phyloP scores from a whole-genome alignment of 2,113 vertebrate genomes.

The Tapirus terrestris region DNA sequence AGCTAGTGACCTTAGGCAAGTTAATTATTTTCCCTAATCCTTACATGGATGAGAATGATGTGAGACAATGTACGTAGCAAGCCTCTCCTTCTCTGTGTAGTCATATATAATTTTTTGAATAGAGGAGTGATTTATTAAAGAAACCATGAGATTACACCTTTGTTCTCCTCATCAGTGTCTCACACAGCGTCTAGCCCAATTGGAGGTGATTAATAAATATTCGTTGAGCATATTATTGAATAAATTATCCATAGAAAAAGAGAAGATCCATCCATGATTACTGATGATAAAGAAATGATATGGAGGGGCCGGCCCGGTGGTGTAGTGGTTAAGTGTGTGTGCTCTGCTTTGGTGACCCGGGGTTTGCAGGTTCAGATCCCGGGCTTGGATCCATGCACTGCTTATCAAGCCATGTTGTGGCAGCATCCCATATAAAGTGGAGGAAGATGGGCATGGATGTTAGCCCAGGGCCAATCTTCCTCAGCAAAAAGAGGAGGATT shows the following conservation, averaged over 20 bases:
- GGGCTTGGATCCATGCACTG: too few relatives aligned
- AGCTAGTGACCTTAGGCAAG: slow-evolving; percentile 35
- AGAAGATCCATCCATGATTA: background rate
- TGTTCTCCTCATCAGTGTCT: background rate
- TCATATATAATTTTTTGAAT: background rate
- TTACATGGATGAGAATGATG: background rate
- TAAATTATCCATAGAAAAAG: background rate
- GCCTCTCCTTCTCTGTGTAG: background rate
- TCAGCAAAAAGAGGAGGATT: too few relatives aligned
- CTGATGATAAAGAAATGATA: background rate
- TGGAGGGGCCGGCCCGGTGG: too few relatives aligned
- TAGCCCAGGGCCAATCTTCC: too few relatives aligned
- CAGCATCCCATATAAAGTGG: too few relatives aligned
- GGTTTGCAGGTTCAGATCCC: too few relatives aligned
- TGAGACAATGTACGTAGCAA: background rate
- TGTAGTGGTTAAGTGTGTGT: too few relatives aligned
- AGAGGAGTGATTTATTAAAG: background rate
- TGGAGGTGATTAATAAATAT: background rate
- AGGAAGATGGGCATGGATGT: too few relatives aligned
- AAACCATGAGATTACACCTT: background rate
- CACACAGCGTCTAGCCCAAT: background rate
- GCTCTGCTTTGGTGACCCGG: too few relatives aligned
- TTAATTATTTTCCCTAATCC: slow-evolving; percentile 61
- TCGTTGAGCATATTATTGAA: background rate
- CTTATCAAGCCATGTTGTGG: too few relatives aligned